Evolutionary conservation across 2,797 vertebrate genomes (phyloP).

Genomic region (Chaetophractus vellerosus): DNA sequence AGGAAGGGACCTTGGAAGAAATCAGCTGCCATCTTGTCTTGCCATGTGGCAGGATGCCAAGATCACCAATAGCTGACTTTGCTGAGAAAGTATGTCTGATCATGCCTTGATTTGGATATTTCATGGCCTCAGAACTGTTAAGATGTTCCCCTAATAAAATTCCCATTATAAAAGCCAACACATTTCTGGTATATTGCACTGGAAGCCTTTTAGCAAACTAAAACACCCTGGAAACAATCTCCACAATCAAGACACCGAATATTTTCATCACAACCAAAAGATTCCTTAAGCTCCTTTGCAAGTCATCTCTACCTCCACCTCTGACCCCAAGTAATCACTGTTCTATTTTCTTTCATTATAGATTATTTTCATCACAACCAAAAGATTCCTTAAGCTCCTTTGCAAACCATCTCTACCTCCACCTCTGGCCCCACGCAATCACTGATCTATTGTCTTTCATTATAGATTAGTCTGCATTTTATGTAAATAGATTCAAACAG

Average conservation of each 20-base stretch:
- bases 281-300: background rate
- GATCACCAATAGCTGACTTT: too few species aligned
- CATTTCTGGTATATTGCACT: too few species aligned
- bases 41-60: too few species aligned
- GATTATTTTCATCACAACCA: too few species aligned
- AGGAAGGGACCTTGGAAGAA: too few species aligned
- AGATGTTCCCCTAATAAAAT: too few species aligned
- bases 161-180: too few species aligned
- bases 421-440: background rate
- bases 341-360: background rate
- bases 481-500: background rate
- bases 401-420: background rate
- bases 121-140: too few species aligned
- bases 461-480: background rate
- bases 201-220: too few species aligned
- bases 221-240: background rate
- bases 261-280: constrained; percentile 24
- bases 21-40: too few species aligned
- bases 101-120: too few species aligned
- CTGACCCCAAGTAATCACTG: background rate
- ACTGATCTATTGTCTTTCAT: background rate
- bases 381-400: background rate
- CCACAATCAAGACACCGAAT: background rate
- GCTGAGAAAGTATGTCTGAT: too few species aligned
- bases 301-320: background rate